Percentiles rank a stretch among this genome's conserved stretches.
phyloP scores from a whole-genome alignment of 2,797 vertebrate genomes.

The Discoglossus pictus region DNA sequence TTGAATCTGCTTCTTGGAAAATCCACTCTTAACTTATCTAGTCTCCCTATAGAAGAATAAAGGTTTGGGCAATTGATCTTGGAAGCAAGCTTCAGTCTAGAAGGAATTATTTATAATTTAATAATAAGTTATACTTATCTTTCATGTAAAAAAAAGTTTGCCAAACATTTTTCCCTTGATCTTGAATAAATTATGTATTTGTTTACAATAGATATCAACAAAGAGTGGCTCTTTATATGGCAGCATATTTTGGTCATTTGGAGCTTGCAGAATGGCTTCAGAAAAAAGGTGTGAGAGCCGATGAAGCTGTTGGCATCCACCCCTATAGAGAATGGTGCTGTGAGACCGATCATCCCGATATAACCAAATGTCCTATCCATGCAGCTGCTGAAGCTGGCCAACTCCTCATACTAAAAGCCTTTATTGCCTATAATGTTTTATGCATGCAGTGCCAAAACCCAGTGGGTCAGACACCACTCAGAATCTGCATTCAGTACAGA shows the following conservation, averaged over 20 bases:
- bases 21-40: no score
- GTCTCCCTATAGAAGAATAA: no score
- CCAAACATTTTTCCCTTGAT: no score
- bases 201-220: slow-evolving; percentile 77
- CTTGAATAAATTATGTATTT: no score
- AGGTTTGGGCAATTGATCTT: no score
- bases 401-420: slow-evolving; percentile 73
- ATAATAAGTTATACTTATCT: no score
- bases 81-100: no score
- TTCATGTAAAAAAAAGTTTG: no score
- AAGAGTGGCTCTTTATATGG: slow-evolving; percentile 74
- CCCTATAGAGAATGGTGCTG: slow-evolving; percentile 74
- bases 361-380: slow-evolving; percentile 70
- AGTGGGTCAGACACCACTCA: slow-evolving; percentile 63
- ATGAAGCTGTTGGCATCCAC: slow-evolving; percentile 69
- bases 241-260: slow-evolving; percentile 68
- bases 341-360: slow-evolving; percentile 67
- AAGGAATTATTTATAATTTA: no score
- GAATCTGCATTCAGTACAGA: slow-evolving; percentile 63
- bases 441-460: slow-evolving; percentile 66
- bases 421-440: slow-evolving; percentile 66
- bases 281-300: slow-evolving; percentile 60
- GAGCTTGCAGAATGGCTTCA: slow-evolving; percentile 74
- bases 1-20: no score
- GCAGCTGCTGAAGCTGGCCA: slow-evolving; percentile 69